phyloP scores from a whole-genome alignment of 2,797 vertebrate species.

The Furcifer pardalis region DNA sequence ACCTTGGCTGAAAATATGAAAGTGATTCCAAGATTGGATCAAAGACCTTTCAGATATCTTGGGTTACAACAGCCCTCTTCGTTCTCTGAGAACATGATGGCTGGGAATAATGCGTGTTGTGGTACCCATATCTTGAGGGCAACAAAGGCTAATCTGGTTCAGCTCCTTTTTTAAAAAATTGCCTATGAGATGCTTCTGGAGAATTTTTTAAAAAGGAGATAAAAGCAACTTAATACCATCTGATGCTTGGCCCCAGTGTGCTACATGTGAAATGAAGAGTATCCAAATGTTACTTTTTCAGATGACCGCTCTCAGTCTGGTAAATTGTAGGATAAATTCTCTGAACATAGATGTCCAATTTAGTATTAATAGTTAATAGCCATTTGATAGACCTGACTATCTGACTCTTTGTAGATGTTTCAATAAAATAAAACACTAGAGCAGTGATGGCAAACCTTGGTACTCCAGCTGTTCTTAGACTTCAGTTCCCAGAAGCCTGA shows the following conservation, averaged over 20 bases:
- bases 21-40: not conserved
- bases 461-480: too few species aligned
- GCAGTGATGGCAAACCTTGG: too few species aligned
- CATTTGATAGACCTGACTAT: not conserved
- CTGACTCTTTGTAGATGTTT: too few species aligned
- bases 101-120: not conserved
- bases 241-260: too few species aligned
- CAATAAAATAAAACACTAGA: too few species aligned
- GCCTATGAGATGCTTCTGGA: not conserved
- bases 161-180: not conserved
- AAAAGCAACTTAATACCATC: too few species aligned
- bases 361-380: not conserved
- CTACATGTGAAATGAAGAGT: too few species aligned
- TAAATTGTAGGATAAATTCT: not conserved
- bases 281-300: too few species aligned
- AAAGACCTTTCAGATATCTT: not conserved
- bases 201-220: too few species aligned
- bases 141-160: not conserved
- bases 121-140: not conserved
- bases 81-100: not conserved
- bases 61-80: too few species aligned
- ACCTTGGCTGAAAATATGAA: not conserved
- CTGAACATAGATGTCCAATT: not conserved
- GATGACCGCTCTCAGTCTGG: not conserved
- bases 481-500: too few species aligned